Evolutionary conservation across 2,113 vertebrate genomes (phyloP).

Genomic region (Cyanoramphus novaezelandiae): DNA sequence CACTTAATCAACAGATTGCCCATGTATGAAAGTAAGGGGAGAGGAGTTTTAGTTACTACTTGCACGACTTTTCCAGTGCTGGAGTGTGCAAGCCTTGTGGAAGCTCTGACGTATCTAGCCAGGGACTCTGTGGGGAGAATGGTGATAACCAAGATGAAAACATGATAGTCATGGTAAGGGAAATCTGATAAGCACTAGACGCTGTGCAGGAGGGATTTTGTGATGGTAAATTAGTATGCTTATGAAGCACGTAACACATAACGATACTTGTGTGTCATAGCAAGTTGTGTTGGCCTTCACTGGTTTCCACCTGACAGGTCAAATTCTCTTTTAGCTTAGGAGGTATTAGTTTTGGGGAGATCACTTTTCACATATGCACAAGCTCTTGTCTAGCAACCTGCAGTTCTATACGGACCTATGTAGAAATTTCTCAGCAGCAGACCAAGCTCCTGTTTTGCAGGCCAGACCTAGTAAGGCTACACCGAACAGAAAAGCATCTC

Average conservation of each 20-base stretch:
- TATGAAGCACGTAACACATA: rapidly evolving
- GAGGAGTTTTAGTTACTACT: neutral
- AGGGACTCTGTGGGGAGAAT: neutral
- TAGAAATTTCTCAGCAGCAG: neutral
- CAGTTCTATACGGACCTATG: neutral
- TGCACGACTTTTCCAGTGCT: neutral
- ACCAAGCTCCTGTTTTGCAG: neutral
- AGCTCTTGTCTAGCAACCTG: neutral
- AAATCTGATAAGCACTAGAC: neutral
- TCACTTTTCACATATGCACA: neutral
- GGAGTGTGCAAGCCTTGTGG: neutral
- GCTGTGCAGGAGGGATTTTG: neutral
- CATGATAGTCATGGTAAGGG: neutral
- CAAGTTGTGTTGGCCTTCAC: neutral
- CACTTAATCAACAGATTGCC: neutral
- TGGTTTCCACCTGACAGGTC: neutral
- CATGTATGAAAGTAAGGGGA: neutral
- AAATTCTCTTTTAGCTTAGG: neutral
- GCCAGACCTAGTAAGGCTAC: neutral
- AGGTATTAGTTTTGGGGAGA: neutral
- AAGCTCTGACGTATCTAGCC: neutral
- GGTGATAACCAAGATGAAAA: neutral
- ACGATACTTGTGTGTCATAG: neutral
- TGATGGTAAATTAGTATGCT: neutral
- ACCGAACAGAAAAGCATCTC: neutral